These are phyloP conservation scores for Chlorodrepanis virens DNA, from an alignment of 2,113 vertebrate genomes.

Conservation along the genomic window DNA sequence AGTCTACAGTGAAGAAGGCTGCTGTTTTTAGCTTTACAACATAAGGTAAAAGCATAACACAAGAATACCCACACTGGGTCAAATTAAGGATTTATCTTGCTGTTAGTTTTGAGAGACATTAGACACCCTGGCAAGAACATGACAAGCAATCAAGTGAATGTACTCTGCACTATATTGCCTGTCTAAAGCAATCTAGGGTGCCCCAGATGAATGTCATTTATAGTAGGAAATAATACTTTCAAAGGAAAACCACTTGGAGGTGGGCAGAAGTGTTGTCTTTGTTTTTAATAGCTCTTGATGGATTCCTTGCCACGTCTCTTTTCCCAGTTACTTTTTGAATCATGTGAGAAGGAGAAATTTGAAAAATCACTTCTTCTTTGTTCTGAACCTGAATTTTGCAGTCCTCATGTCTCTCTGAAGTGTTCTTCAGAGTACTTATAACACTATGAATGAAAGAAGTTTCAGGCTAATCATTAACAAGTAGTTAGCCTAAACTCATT, in stretches of 20 bases:
- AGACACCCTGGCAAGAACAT: neutral
- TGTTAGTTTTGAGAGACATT: neutral
- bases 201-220: neutral
- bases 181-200: neutral
- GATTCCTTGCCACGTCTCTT: neutral
- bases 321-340: neutral
- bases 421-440: neutral
- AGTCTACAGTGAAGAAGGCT: neutral
- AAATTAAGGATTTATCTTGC: neutral
- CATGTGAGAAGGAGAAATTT: neutral
- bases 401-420: neutral
- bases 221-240: neutral
- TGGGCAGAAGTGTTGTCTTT: neutral
- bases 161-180: neutral
- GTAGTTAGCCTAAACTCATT: neutral
- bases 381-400: neutral
- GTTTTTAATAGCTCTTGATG: neutral
- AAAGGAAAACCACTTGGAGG: neutral
- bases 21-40: neutral
- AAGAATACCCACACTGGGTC: neutral
- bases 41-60: neutral
- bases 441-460: neutral
- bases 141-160: neutral
- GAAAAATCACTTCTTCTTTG: neutral
- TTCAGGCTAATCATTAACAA: conserved; percentile 7